Evolutionary conservation across 2,888 invertebrate genomes (phyloP).

Genomic region (Tuberolachnus salignus): DNA sequence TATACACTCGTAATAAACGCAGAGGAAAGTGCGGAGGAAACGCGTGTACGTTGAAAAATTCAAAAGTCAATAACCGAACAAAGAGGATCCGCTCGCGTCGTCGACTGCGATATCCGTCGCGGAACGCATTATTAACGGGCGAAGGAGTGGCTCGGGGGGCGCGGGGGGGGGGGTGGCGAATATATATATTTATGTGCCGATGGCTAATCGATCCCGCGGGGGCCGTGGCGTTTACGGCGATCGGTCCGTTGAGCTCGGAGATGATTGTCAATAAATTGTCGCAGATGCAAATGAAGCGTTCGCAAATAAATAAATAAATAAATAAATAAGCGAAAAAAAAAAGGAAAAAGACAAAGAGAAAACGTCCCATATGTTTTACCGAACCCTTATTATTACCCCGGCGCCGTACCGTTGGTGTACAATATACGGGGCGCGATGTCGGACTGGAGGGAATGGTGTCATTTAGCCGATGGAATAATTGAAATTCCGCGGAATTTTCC

Average conservation of each 20-base stretch:
- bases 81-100: neutral
- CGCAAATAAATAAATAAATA: conserved; percentile 30
- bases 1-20: neutral
- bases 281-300: conserved; percentile 51
- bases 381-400: conserved; percentile 23
- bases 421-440: no score
- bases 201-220: conserved; percentile 54
- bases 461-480: conserved; percentile 45
- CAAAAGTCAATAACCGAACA: conserved; percentile 38
- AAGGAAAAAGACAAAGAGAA: conserved; percentile 9
- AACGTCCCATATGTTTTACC: conserved; percentile 22
- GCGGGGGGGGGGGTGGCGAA: neutral
- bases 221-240: conserved; percentile 52
- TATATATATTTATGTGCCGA: conserved; percentile 51
- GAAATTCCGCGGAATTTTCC: conserved; percentile 51
- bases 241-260: conserved; percentile 49
- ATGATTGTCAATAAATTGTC: conserved; percentile 47
- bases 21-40: neutral
- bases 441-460: conserved; percentile 12
- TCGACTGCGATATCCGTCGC: conserved; percentile 19
- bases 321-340: neutral
- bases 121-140: conserved; percentile 5
- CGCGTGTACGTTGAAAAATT: neutral
- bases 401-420: no score
- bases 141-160: no score